A percentile compares a stretch with the other conserved stretches of the same genome.
Evolutionary conservation across 2,888 invertebrate genomes (phyloP).

Genomic region (Leucania comma): DNA sequence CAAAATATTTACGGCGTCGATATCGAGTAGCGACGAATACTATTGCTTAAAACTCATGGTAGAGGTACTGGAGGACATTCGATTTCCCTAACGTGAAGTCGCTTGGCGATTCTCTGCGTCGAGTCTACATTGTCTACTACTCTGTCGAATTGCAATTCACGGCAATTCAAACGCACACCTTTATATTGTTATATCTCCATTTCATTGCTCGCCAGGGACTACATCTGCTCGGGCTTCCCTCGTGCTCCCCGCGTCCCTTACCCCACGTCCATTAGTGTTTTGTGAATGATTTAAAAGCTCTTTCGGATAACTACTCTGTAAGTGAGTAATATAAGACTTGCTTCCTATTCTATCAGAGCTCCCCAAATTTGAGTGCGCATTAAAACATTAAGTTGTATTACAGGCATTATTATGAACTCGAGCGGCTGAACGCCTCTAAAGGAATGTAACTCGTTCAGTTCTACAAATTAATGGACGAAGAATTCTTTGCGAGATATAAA

Average conservation of each 20-base stretch:
- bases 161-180: conserved; percentile 86
- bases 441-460: conserved; percentile 71
- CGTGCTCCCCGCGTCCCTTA: conserved; percentile 66
- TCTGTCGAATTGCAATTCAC: conserved; percentile 81
- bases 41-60: too few species aligned
- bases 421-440: conserved; percentile 55
- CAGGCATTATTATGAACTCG: conserved; percentile 64
- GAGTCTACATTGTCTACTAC: conserved; percentile 48
- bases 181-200: conserved; percentile 89
- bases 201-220: conserved; percentile 89
- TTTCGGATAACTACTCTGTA: conserved; percentile 91
- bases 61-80: conserved; percentile 32
- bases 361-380: conserved; percentile 90
- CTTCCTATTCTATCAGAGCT: conserved; percentile 90
- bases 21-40: too few species aligned
- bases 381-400: conserved; percentile 85
- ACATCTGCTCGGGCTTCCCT: conserved; percentile 81
- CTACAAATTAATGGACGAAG: conserved; percentile 74
- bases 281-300: conserved; percentile 91
- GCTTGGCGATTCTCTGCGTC: conserved; percentile 41
- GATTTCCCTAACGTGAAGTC: conserved; percentile 41
- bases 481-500: conserved; percentile 65
- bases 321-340: conserved; percentile 91
- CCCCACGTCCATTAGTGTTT: conserved; percentile 91
- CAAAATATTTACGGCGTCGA: too few species aligned